Evolutionary conservation across 64 coral and sea anemone genomes (phyloP).

Genomic region (Cladopsammia gracilis): DNA sequence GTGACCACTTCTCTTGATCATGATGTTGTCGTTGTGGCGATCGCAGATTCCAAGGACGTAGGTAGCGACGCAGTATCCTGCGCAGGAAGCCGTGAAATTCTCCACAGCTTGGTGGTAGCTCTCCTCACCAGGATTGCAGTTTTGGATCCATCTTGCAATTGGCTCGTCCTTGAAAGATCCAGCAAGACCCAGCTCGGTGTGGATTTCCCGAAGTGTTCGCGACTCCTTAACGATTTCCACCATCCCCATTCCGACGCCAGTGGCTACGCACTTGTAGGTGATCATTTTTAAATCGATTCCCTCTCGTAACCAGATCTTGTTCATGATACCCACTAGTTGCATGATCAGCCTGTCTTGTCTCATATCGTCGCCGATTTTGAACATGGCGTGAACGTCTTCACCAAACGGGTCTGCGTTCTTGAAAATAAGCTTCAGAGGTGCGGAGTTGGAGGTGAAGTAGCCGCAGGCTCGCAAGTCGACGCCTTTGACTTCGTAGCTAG

Average conservation of each 20-base stretch:
- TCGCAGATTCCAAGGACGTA: slow-evolving; percentile 97
- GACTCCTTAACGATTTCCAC: slow-evolving; percentile 92
- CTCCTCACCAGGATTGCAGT: slow-evolving; percentile 89
- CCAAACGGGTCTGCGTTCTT: slow-evolving; percentile 91
- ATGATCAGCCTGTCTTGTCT: slow-evolving; percentile 94
- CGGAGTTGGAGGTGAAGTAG: slow-evolving; percentile 97
- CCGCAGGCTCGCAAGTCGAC: slow-evolving; percentile 69
- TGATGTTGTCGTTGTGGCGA: slow-evolving; percentile 99
- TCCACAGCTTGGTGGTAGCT: slow-evolving; percentile 89
- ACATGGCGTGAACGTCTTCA: slow-evolving; percentile 90
- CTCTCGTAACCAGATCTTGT: slow-evolving; percentile 97
- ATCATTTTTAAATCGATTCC: slow-evolving; percentile 98
- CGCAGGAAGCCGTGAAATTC: slow-evolving; percentile 97
- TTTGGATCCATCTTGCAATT: slow-evolving; percentile 91
- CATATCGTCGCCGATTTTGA: slow-evolving; percentile 97
- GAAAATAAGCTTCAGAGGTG: slow-evolving; percentile 86
- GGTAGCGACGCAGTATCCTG: slow-evolving; percentile 96
- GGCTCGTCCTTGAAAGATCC: slow-evolving; percentile 99
- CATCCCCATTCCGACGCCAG: slow-evolving; percentile 91
- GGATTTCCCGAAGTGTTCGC: slow-evolving; percentile 91
- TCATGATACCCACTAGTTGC: slow-evolving; percentile 99
- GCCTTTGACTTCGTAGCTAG: slow-evolving; percentile 85
- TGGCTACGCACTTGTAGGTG: slow-evolving; percentile 94
- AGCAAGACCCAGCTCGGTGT: slow-evolving; percentile 93
- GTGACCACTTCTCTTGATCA: slow-evolving; percentile 95